These are phyloP conservation scores for Colletes gigas DNA, from an alignment of 1,140 invertebrate species.

Conservation along the genomic window DNA sequence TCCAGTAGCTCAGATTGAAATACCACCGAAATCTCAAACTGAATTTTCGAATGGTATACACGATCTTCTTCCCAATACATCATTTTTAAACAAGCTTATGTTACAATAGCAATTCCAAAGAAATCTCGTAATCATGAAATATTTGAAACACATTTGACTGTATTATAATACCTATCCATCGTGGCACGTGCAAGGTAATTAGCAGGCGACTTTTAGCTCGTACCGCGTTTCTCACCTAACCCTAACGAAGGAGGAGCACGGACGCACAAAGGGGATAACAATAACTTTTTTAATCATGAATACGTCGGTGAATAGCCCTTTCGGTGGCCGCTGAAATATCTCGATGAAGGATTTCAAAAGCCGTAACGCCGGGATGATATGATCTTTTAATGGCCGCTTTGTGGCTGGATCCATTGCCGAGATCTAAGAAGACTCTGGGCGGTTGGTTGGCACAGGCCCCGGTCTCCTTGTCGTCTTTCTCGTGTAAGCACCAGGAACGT, in stretches of 20 bases:
- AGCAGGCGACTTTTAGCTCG: neutral
- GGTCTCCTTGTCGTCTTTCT: conserved; percentile 73
- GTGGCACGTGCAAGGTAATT: neutral
- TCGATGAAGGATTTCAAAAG: conserved; percentile 68
- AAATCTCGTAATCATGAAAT: too few species aligned
- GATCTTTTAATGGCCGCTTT: conserved; percentile 82
- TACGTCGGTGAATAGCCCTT: conserved; percentile 17
- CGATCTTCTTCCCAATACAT: too few species aligned
- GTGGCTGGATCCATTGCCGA: conserved; percentile 79
- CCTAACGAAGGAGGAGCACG: neutral
- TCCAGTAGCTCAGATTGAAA: too few species aligned
- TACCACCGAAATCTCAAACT: too few species aligned
- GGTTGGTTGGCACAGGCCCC: conserved; percentile 66
- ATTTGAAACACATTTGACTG: too few species aligned
- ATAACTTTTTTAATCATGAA: conserved; percentile 39
- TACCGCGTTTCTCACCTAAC: neutral
- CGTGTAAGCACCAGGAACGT: conserved; percentile 67
- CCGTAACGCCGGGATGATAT: conserved; percentile 74
- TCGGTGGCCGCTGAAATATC: conserved; percentile 60
- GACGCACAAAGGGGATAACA: neutral
- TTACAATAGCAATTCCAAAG: too few species aligned
- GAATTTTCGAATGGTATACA: too few species aligned
- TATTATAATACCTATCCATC: too few species aligned
- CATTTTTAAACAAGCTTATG: too few species aligned
- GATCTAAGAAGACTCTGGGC: conserved; percentile 74